Evolutionary conservation across 2,888 invertebrate genomes (phyloP), one percentile per base, ranked within the genome.

Genomic region (Ormyrus thymus): DNA sequence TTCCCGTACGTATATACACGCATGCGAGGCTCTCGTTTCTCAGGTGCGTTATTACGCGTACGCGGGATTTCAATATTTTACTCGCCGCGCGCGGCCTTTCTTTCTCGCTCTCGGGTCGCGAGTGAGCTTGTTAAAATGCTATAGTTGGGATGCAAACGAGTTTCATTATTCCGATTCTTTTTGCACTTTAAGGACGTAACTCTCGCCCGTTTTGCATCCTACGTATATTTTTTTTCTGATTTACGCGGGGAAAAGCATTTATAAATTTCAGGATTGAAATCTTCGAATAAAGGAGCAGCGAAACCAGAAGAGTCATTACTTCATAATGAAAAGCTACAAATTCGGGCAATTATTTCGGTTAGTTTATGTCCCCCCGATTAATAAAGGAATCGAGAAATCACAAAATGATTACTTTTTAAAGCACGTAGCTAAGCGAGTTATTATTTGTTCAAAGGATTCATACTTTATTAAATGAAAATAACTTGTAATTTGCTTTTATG

Each of bases 81-180:
- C 53, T 58, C 46, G 43, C 7, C 1, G 46, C 13, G 7, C 68
- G 29, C 3, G 10, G 5, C 9, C 29, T 6, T 43, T 29, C 15
- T 29, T 29, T 29, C 29, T 29, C 29, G 29, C 29, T 2, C 29
- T 45, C 11, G 45, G 29, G 29, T 4, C 9, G 15, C 48, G 50
- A n/a, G 43, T 46, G 62, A 69, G 69, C 62, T 76, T 69, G 61
- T 76, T 76, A 76, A 76, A 62, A 58, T 53, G 51, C 59, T 53
- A 43, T 29, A 10, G 46, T 66, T 51, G 51, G n/a, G 55, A 72
- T 72, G 61, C 53, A 66, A 71, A 77, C 72, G 58, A 61, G 70
- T 77, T 65, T 66, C 58, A 65, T 77, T 72, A 77, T 77, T 77
- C 66, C 55, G 69, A 69, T 76, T 76, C 62, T 69, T 69, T 69